These are phyloP conservation scores for Periophthalmus modestus DNA, from an alignment of 2,113 vertebrate species.

Conservation along the genomic window DNA sequence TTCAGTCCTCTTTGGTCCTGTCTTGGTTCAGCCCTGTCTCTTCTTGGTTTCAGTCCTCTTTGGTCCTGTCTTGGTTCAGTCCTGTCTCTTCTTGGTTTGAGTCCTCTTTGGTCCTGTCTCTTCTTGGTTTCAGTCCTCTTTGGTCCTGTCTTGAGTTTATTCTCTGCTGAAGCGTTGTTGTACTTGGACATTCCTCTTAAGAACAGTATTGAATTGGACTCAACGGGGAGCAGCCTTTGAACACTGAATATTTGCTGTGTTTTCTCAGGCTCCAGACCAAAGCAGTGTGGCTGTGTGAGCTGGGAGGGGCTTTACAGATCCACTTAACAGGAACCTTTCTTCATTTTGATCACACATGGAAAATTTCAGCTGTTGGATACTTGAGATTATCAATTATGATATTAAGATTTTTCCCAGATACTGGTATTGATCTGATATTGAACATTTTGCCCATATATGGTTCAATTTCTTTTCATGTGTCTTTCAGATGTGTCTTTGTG, in stretches of 20 bases:
- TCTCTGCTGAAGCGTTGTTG: conserved; percentile 65
- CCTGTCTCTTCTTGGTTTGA: conserved; percentile 18
- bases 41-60: too few relatives aligned
- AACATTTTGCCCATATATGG: too few relatives aligned
- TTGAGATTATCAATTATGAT: too few relatives aligned
- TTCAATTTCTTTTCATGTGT: too few relatives aligned
- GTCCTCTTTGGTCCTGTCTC: conserved; percentile 30
- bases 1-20: too few relatives aligned
- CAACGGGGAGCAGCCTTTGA: conserved; percentile 66
- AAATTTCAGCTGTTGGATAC: too few relatives aligned
- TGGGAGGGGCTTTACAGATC: background rate
- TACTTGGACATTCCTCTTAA: conserved; percentile 74
- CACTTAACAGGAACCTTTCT: too few relatives aligned
- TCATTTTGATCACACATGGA: too few relatives aligned
- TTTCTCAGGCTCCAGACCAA: conserved; percentile 56
- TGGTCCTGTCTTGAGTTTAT: conserved; percentile 64
- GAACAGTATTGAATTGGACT: conserved; percentile 66
- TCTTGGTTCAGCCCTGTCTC: conserved; percentile 27
- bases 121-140: conserved; percentile 46
- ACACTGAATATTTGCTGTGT: conserved; percentile 64
- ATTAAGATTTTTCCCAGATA: too few relatives aligned
- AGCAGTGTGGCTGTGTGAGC: conserved; percentile 13
- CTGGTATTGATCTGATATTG: too few relatives aligned
- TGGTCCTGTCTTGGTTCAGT: too few relatives aligned
- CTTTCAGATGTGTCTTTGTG: too few relatives aligned